Conservation (phyloP, 1,140 invertebrate species). For the Agraylea sexmaculata region DNA sequence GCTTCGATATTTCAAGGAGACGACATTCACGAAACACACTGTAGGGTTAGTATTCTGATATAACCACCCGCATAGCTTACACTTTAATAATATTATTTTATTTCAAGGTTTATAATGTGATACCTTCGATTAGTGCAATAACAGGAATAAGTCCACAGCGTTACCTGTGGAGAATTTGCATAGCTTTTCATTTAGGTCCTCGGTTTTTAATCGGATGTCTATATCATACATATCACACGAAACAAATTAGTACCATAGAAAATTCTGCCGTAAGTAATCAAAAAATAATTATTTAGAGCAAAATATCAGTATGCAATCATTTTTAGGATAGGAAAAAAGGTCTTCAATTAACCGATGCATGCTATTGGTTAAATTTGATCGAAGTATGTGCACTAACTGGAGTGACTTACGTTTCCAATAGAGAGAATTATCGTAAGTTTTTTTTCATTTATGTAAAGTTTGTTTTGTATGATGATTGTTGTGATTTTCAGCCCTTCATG, state of each 20-base stretch:
- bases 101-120: slow-evolving; percentile 76
- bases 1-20: slow-evolving; percentile 81
- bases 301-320: slow-evolving; percentile 18
- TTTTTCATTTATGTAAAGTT: slow-evolving; percentile 9
- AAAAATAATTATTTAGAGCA: slow-evolving; percentile 6
- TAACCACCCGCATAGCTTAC: no score
- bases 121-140: slow-evolving; percentile 85
- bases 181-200: slow-evolving; percentile 80
- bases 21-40: slow-evolving; percentile 86
- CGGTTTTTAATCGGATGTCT: slow-evolving; percentile 73
- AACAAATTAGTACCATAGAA: slow-evolving; percentile 47
- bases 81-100: no score
- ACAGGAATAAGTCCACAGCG: slow-evolving; percentile 82
- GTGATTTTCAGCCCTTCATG: slow-evolving; percentile 67
- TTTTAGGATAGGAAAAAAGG: slow-evolving; percentile 38
- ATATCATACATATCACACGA: slow-evolving; percentile 69
- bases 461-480: slow-evolving; percentile 15
- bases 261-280: slow-evolving; percentile 37
- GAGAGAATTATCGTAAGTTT: slow-evolving; percentile 87
- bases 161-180: slow-evolving; percentile 84
- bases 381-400: slow-evolving; percentile 75
- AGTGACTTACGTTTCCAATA: slow-evolving; percentile 86
- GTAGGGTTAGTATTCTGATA: slow-evolving; percentile 76
- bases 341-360: slow-evolving; percentile 54
- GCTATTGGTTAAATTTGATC: slow-evolving; percentile 74